Evolutionary conservation across 2,888 invertebrate genomes (phyloP).

Genomic region (Thymelicus lineola): DNA sequence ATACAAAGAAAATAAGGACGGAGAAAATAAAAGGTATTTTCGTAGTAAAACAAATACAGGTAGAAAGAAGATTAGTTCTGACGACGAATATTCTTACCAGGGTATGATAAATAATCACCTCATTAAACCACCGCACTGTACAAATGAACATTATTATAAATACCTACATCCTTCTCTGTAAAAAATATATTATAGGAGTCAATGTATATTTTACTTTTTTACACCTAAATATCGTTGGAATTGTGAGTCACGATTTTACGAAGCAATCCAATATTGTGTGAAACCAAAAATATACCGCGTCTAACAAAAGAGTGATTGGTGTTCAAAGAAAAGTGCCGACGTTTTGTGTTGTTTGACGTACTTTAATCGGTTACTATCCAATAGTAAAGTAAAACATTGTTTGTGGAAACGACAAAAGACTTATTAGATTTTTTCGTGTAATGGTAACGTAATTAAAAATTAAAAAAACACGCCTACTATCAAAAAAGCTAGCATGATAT

Average conservation of each 20-base stretch:
- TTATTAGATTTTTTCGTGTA: neutral
- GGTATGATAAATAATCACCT: too few relatives aligned
- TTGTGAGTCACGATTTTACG: neutral
- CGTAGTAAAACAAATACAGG: too few relatives aligned
- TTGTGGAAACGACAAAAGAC: slow-evolving; percentile 12
- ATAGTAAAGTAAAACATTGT: neutral
- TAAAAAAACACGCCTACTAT: too few relatives aligned
- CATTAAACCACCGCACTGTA: too few relatives aligned
- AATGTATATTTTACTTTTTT: too few relatives aligned
- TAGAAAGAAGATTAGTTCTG: too few relatives aligned
- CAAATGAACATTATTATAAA: too few relatives aligned
- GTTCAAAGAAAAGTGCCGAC: neutral
- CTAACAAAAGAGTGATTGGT: slow-evolving; percentile 4
- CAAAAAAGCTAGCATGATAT: too few relatives aligned
- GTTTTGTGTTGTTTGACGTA: neutral
- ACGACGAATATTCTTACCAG: too few relatives aligned
- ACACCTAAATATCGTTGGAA: neutral
- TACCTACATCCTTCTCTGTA: too few relatives aligned
- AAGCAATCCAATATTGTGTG: neutral
- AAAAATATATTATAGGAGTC: too few relatives aligned
- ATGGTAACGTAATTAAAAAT: too few relatives aligned
- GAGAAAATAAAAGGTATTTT: neutral
- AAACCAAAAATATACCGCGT: neutral
- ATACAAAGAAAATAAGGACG: neutral
- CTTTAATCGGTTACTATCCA: slow-evolving; percentile 4